Percentiles rank a stretch among this genome's conserved stretches.
These are phyloP conservation scores for Saccopteryx bilineata DNA, from an alignment of 2,113 vertebrate species.

Conservation along the genomic window DNA sequence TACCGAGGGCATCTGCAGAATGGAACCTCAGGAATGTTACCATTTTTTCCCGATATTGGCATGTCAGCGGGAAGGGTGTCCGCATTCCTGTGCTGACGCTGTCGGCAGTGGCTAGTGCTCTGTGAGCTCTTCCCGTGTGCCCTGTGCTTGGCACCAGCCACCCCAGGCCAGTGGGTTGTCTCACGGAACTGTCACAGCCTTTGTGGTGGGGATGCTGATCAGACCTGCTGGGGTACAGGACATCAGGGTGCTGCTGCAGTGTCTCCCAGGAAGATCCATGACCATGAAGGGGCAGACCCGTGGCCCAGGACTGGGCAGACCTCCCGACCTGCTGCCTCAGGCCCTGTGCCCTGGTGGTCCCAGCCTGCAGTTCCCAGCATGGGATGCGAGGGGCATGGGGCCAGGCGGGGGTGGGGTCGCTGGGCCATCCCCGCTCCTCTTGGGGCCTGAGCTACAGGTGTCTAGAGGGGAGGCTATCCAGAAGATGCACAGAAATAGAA, in stretches of 20 bases:
- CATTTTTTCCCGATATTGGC: background rate
- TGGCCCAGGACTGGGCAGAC: background rate
- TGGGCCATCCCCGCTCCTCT: background rate
- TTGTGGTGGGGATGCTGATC: rapidly evolving
- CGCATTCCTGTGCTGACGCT: rapidly evolving
- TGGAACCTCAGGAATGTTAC: background rate
- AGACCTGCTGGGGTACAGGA: rapidly evolving
- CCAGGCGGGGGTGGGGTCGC: background rate
- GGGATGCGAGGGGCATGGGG: background rate
- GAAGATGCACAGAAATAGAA: rapidly evolving
- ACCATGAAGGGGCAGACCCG: background rate
- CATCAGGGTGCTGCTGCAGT: background rate
- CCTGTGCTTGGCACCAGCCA: rapidly evolving
- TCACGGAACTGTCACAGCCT: background rate
- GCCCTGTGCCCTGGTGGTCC: background rate
- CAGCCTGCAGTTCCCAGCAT: background rate
- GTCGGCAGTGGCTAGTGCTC: rapidly evolving
- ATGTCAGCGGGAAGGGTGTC: background rate
- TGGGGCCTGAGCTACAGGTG: background rate
- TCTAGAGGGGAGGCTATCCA: background rate
- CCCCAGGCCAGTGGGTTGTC: background rate
- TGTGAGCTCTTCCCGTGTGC: rapidly evolving
- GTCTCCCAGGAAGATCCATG: rapidly evolving
- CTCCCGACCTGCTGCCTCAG: rapidly evolving
- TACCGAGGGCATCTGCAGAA: background rate